These are phyloP conservation scores for Phymorhynchus buccinoides DNA, from an alignment of 1,140 invertebrate genomes.

Conservation along the genomic window DNA sequence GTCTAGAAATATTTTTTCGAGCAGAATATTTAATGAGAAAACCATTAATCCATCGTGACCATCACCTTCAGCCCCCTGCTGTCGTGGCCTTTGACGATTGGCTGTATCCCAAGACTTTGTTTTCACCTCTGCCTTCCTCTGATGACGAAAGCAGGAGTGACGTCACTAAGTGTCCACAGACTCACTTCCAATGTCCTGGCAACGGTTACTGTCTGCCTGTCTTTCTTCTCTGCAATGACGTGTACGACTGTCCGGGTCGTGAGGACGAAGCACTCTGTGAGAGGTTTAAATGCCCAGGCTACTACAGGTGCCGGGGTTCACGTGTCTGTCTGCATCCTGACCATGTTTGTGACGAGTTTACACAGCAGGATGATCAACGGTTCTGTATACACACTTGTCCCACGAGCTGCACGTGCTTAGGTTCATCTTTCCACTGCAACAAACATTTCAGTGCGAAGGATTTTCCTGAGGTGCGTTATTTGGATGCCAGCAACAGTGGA, in stretches of 20 bases:
- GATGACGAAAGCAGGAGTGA: no score
- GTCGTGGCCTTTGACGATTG: no score
- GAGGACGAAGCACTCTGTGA: constrained; percentile 22
- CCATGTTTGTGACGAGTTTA: constrained; percentile 10
- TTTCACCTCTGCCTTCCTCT: no score
- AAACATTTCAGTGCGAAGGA: background rate
- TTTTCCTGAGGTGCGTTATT: background rate
- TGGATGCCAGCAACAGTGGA: constrained; percentile 14
- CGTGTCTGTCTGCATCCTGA: constrained; percentile 5
- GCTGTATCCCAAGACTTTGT: no score
- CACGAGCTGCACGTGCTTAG: background rate
- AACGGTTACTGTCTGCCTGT: constrained; percentile 2
- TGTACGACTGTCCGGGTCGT: constrained; percentile 21
- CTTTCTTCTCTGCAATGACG: constrained; percentile 1
- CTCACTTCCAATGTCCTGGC: constrained; percentile 18
- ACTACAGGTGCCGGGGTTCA: constrained; percentile 22
- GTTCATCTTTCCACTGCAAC: background rate
- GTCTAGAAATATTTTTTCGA: no score
- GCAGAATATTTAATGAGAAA: no score
- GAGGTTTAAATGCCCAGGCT: constrained; percentile 12
- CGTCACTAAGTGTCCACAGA: background rate
- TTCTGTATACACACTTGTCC: background rate
- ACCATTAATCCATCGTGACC: no score
- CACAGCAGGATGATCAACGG: constrained; percentile 10
- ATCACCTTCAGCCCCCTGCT: no score